Conservation (phyloP, 2,797 vertebrate genomes). For the Oophaga sylvatica region DNA sequence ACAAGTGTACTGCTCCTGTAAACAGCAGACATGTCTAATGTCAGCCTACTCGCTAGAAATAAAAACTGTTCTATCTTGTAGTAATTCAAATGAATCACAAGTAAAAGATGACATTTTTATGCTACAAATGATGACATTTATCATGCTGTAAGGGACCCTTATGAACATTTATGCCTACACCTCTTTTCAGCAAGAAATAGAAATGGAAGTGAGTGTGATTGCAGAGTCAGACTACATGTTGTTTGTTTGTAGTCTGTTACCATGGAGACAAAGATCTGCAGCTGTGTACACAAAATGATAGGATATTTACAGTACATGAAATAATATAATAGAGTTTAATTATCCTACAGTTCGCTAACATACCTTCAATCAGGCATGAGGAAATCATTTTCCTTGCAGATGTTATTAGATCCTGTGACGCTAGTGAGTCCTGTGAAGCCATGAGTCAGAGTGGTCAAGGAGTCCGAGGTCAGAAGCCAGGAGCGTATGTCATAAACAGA, state of each 20-base stretch:
- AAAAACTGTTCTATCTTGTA: not conserved
- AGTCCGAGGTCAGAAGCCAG: too few species aligned
- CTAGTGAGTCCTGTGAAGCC: too few species aligned
- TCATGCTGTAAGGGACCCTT: not conserved
- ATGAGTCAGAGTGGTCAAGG: too few species aligned
- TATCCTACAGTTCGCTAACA: too few species aligned
- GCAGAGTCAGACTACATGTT: not conserved
- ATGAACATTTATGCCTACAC: not conserved
- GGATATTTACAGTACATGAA: too few species aligned
- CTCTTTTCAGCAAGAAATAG: not conserved
- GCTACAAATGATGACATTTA: not conserved
- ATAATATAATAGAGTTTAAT: too few species aligned
- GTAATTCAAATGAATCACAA: not conserved
- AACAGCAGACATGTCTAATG: conserved; percentile 2
- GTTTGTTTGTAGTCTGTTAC: not conserved
- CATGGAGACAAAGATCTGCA: not conserved
- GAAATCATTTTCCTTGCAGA: not conserved
- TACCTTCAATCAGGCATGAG: not conserved
- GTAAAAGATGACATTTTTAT: not conserved
- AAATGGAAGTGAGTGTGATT: not conserved
- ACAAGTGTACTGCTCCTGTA: not conserved
- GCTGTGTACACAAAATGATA: too few species aligned
- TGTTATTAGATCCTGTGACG: not conserved
- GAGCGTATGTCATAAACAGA: too few species aligned
- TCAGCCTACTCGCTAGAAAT: not conserved